Base-by-base conservation (phyloP, 30 jellyfish, hydroid and myxozoan genomes). In the Pelagia noctiluca region DNA sequence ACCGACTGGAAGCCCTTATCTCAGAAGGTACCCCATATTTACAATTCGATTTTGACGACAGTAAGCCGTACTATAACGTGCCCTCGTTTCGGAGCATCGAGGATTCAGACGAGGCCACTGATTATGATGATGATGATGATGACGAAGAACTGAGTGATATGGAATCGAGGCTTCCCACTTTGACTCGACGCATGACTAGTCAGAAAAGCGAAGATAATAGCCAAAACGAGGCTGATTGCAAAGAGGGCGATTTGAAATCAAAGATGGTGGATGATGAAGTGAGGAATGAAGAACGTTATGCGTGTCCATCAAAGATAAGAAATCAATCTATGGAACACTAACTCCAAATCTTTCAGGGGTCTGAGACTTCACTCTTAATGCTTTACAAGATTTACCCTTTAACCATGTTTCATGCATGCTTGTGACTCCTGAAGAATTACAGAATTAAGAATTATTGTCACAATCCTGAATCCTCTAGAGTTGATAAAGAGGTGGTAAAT, bases 11-110 rank as follows among this genome's bases (percentile, higher is more conserved):
- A 35, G 28, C 34, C 18, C 86, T 95, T 23, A 80, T 95, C 31
- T 74, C 94, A 5, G 88, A 84, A 84, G 97, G 97, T 16, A 83
- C 95, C 21, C 86, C 95, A 22, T 95, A 95, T 70, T 78, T 95
- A 13, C 88, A 85, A 37, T 85, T 95, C 80, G 91, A 89, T 57
- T 22, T 95, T 50, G 96, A 95, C 61, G 89, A 89, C 69, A 36
- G 74, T 12, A 84, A 74, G 7, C 83, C 92, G 12, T 95, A 95
- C 65, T 95, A 95, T 76, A 95, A 95, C 70, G 99, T 89, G 26
- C 93, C 99, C 0, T 95, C 99, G 50, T 95, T 95, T 73, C 76
- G 31, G 7, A 95, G 99, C 50, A 37, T 89, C 21, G 98, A 88
- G 2, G 82, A 75, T 23, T 50, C 85, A 57, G 87, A 48, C 34